Percentiles rank a stretch among this genome's conserved stretches.
Evolutionary conservation across 2,113 vertebrate genomes (phyloP).

Genomic region (Cricetomys ansorgei): DNA sequence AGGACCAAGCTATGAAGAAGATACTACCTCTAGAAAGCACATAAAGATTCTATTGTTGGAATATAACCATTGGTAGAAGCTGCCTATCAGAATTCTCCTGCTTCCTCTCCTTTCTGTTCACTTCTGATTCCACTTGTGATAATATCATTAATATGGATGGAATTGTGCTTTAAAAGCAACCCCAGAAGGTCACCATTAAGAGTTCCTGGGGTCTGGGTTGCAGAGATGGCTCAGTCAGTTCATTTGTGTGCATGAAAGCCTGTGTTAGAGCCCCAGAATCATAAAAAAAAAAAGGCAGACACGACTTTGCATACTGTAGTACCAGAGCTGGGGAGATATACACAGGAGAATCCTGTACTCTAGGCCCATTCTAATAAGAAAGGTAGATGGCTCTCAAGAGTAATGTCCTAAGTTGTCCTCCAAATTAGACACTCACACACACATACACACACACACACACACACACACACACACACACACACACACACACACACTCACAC

Average conservation of each 20-base stretch:
- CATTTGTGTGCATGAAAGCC: too few species aligned
- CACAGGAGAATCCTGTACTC: neutral
- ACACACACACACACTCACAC: neutral
- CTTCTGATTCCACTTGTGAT: neutral
- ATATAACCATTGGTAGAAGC: too few species aligned
- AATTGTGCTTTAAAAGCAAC: neutral
- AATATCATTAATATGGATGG: neutral
- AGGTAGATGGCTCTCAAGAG: neutral
- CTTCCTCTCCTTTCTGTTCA: neutral
- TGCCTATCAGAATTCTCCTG: too few species aligned
- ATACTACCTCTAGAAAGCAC: too few species aligned
- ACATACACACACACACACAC: neutral
- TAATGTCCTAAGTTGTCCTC: neutral
- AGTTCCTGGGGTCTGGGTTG: neutral
- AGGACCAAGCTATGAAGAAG: too few species aligned
- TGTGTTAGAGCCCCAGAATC: neutral
- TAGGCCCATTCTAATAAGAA: neutral
- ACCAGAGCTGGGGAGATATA: too few species aligned
- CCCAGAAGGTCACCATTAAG: neutral
- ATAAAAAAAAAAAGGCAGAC: neutral
- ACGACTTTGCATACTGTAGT: neutral
- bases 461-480: neutral
- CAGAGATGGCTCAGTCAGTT: neutral
- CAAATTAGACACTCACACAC: neutral
- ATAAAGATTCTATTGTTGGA: too few species aligned